These are phyloP conservation scores for Columbina picui DNA, from an alignment of 2,113 vertebrate species.

Conservation along the genomic window DNA sequence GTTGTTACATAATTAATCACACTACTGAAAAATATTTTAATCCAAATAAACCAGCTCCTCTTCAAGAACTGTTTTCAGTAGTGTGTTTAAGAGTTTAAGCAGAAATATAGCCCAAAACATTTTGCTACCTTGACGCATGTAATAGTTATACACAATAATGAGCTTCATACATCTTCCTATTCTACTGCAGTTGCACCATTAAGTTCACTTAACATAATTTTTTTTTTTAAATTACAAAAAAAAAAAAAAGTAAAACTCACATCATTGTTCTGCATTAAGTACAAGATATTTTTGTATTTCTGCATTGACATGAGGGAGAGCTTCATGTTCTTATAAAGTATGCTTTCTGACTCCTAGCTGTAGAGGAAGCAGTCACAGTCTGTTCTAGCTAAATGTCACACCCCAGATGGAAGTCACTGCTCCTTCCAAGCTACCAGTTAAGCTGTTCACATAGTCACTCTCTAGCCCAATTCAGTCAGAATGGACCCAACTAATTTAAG, in stretches of 20 bases:
- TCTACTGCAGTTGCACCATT: neutral
- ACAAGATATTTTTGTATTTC: neutral
- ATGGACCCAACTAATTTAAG: neutral
- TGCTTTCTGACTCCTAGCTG: neutral
- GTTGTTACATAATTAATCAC: neutral
- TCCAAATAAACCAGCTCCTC: neutral
- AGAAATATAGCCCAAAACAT: neutral
- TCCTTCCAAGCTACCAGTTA: neutral
- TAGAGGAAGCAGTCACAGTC: neutral
- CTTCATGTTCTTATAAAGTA: neutral
- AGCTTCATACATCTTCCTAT: neutral
- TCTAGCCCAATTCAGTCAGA: neutral
- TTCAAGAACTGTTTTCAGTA: neutral
- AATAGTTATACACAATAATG: fast-evolving
- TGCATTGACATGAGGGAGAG: neutral
- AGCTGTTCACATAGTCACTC: neutral
- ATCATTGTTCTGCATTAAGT: neutral
- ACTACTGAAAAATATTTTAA: neutral
- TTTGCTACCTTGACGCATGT: neutral
- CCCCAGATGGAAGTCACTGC: neutral
- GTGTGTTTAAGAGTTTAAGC: neutral
- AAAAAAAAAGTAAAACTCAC: neutral
- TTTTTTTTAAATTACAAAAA: neutral
- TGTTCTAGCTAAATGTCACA: neutral
- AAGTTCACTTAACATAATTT: neutral